Evolutionary conservation across 2,888 invertebrate genomes (phyloP).

Genomic region (Bombyx huttoni): DNA sequence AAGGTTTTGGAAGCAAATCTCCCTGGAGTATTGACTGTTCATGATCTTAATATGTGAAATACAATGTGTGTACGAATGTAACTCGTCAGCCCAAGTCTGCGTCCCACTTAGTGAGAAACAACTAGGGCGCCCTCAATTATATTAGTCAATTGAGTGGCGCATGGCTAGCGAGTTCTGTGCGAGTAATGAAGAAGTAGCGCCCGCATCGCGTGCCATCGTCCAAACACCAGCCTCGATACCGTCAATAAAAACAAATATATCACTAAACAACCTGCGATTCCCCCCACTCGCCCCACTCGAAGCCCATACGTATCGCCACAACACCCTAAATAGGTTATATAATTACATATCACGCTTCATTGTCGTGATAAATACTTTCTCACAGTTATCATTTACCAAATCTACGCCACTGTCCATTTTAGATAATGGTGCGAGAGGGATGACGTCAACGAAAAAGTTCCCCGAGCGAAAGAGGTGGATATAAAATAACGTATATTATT

Average conservation of each 20-base stretch:
- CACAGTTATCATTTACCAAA: constrained; percentile 73
- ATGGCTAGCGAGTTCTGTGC: constrained; percentile 19
- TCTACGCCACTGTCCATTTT: constrained; percentile 73
- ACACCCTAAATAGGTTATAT: constrained; percentile 61
- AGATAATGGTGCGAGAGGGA: constrained; percentile 64
- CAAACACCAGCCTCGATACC: constrained; percentile 30
- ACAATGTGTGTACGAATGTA: not conserved
- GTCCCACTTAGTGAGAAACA: constrained; percentile 4
- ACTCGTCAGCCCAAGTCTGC: constrained; percentile 2
- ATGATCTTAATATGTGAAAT: too few species aligned
- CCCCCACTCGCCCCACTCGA: constrained; percentile 15
- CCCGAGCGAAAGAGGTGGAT: constrained; percentile 36
- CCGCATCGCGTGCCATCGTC: constrained; percentile 45
- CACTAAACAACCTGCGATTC: constrained; percentile 27
- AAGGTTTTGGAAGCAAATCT: too few species aligned
- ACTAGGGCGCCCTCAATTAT: constrained; percentile 27
- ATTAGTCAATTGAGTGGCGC: constrained; percentile 41
- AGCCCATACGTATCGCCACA: constrained; percentile 38
- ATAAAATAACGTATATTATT: constrained; percentile 70
- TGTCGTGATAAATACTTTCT: constrained; percentile 73
- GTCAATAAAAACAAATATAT: constrained; percentile 61
- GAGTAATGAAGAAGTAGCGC: constrained; percentile 33
- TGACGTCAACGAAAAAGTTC: constrained; percentile 15
- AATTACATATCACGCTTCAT: constrained; percentile 71
- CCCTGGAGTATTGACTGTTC: too few species aligned